These are phyloP conservation scores for Agrypnia vestita DNA, from an alignment of 1,140 invertebrate species.

Conservation along the genomic window DNA sequence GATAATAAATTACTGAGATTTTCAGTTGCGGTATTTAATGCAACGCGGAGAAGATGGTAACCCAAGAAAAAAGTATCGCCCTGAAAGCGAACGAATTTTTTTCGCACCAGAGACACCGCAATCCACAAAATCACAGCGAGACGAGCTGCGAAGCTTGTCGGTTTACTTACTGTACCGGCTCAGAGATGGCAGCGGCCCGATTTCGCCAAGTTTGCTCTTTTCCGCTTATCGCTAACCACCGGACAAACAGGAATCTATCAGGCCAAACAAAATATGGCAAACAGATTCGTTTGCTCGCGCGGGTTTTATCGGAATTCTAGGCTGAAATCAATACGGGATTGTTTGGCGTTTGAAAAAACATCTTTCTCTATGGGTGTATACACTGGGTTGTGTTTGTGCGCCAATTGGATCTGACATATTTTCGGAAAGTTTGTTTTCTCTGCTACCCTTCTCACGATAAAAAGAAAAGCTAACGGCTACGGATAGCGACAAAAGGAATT, in stretches of 20 bases:
- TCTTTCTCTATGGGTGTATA: too few relatives aligned
- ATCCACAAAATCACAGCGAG: neutral
- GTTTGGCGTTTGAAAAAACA: neutral
- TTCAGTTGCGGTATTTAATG: constrained; percentile 4
- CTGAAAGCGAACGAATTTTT: neutral
- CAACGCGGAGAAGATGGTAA: neutral
- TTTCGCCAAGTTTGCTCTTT: constrained; percentile 25
- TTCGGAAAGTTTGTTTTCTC: neutral
- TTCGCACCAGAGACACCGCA: neutral
- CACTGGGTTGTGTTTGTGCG: too few relatives aligned
- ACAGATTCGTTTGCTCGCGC: neutral
- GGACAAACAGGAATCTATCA: constrained; percentile 27
- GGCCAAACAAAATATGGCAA: constrained; percentile 29
- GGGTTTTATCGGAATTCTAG: neutral
- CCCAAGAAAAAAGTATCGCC: neutral
- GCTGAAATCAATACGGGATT: neutral
- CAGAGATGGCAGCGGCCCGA: constrained; percentile 5
- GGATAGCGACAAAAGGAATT: neutral
- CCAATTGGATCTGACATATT: neutral
- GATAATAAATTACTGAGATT: neutral
- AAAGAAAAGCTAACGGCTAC: neutral
- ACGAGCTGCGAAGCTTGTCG: neutral
- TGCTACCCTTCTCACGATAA: neutral
- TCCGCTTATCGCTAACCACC: constrained; percentile 1
- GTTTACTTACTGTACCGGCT: neutral